These are phyloP conservation scores for Pelagia noctiluca DNA, from an alignment of 30 jellyfish, hydroid and myxozoan species.

Conservation along the genomic window DNA sequence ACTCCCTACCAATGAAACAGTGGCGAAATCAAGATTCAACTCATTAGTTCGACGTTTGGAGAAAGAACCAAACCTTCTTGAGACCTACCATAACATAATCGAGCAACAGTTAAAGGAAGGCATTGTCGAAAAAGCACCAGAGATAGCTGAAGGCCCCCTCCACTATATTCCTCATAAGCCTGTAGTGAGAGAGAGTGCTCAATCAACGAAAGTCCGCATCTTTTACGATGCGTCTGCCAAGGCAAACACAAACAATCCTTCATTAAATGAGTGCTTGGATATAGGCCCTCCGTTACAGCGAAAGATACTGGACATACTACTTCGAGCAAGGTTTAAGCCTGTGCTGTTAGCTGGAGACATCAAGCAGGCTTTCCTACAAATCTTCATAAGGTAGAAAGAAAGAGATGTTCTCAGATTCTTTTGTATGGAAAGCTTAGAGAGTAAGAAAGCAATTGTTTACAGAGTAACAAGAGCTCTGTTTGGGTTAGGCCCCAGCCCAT, in stretches of 20 bases:
- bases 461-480: conserved; percentile 42
- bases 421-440: not conserved
- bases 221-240: conserved; percentile 54
- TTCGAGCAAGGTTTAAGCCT: conserved; percentile 39
- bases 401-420: conserved; percentile 11
- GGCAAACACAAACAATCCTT: conserved; percentile 6
- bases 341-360: conserved; percentile 42
- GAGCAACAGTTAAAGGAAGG: conserved; percentile 56
- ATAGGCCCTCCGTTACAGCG: conserved; percentile 65
- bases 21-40: conserved; percentile 23
- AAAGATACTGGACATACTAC: conserved; percentile 27
- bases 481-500: conserved; percentile 41
- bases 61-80: too few relatives aligned
- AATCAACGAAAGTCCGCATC: conserved; percentile 42
- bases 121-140: conserved; percentile 40
- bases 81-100: conserved; percentile 30
- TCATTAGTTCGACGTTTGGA: too few relatives aligned
- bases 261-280: conserved; percentile 64
- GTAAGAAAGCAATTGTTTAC: not conserved
- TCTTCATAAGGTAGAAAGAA: conserved; percentile 14
- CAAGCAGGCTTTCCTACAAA: conserved; percentile 51
- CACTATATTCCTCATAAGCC: conserved; percentile 60
- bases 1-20: conserved; percentile 7
- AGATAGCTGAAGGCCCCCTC: conserved; percentile 16
- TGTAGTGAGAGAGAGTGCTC: conserved; percentile 56